Conservation (phyloP, 1,140 invertebrate species). For the Littorina saxatilis region DNA sequence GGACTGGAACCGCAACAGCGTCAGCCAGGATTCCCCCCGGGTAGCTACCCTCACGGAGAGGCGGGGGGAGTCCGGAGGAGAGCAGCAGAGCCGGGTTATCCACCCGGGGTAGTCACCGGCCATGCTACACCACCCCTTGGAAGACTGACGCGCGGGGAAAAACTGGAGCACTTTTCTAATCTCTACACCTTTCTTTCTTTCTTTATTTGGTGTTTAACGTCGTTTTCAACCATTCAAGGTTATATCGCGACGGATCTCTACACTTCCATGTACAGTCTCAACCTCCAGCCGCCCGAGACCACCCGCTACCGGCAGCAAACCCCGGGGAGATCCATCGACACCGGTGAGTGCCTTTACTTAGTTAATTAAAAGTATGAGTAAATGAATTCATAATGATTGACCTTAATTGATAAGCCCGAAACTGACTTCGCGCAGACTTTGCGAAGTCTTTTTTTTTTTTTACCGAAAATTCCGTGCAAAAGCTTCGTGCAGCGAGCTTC, state of each 20-base stretch:
- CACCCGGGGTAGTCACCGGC: background rate
- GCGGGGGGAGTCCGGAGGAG: background rate
- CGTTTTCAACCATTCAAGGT: too few relatives aligned
- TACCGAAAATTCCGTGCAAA: too few relatives aligned
- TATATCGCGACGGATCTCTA: too few relatives aligned
- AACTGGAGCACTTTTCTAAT: conserved; percentile 20
- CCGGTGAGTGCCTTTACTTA: too few relatives aligned
- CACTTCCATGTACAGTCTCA: conserved; percentile 20
- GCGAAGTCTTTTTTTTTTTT: too few relatives aligned
- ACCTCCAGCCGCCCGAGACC: background rate
- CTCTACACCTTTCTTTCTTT: too few relatives aligned
- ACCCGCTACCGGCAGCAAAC: background rate
- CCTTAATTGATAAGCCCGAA: too few relatives aligned
- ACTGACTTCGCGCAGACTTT: too few relatives aligned
- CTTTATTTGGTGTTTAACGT: too few relatives aligned
- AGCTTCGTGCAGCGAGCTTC: too few relatives aligned
- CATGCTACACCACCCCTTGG: conserved; percentile 7
- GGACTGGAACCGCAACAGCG: background rate
- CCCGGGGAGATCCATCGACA: background rate
- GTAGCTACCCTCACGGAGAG: background rate
- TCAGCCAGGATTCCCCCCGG: background rate
- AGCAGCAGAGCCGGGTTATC: background rate
- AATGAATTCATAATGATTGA: too few relatives aligned
- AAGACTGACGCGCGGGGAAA: conserved; percentile 1
- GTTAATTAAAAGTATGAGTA: too few relatives aligned